Evolutionary conservation across 1,140 invertebrate genomes (phyloP).

Genomic region (Atopsyche davidsoni): DNA sequence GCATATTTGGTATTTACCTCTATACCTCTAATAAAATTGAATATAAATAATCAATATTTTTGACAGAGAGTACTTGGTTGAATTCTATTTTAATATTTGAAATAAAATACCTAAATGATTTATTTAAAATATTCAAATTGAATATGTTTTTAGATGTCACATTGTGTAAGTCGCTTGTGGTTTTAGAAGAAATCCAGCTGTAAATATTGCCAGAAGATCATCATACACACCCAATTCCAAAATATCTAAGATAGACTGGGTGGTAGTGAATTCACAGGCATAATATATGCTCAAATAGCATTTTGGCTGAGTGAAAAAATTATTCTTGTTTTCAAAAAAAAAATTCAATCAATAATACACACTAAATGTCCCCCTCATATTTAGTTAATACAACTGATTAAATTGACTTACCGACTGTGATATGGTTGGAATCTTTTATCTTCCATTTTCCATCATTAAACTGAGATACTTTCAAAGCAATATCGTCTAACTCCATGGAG

Average conservation of each 20-base stretch:
- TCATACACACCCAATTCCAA: background rate
- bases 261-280: background rate
- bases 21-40: background rate
- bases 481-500: constrained; percentile 55
- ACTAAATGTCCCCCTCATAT: too few relatives aligned
- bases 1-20: background rate
- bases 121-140: too few relatives aligned
- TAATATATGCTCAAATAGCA: too few relatives aligned
- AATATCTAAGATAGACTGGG: background rate
- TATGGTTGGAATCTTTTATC: constrained; percentile 45
- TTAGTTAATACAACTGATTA: constrained; percentile 15
- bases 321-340: background rate
- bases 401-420: constrained; percentile 34
- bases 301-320: too few relatives aligned
- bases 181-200: too few relatives aligned
- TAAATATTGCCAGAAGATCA: too few relatives aligned
- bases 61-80: background rate
- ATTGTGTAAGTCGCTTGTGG: too few relatives aligned
- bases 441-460: constrained; percentile 69
- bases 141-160: too few relatives aligned
- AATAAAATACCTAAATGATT: too few relatives aligned
- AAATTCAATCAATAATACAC: background rate
- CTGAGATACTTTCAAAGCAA: constrained; percentile 64
- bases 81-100: background rate
- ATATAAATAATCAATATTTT: background rate